Evolutionary conservation across 1,140 invertebrate species (phyloP).

Genomic region (Drosophila athabasca): DNA sequence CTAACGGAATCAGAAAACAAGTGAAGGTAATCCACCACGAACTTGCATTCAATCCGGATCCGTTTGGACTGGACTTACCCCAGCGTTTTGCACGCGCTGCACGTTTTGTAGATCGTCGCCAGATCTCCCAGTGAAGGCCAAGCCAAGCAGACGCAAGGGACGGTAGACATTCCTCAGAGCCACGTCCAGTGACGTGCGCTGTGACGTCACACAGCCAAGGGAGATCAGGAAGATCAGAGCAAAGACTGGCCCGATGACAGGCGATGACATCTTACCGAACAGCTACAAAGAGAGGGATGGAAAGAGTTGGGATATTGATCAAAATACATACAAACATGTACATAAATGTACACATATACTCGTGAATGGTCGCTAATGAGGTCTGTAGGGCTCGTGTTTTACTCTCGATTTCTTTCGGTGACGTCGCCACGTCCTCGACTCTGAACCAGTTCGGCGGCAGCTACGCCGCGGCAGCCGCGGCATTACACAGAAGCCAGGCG

Average conservation of each 20-base stretch:
- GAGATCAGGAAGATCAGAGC: conserved; percentile 42
- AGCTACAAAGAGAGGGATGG: conserved; percentile 15
- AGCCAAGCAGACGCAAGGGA: conserved; percentile 61
- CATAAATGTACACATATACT: too few relatives aligned
- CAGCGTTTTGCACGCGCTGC: conserved; percentile 59
- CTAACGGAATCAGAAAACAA: conserved; percentile 4
- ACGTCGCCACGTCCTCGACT: conserved; percentile 55
- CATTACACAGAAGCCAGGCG: conserved; percentile 49
- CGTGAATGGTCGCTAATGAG: conserved; percentile 1
- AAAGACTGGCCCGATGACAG: conserved; percentile 10
- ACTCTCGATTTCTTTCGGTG: conserved; percentile 63
- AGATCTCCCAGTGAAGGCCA: conserved; percentile 67
- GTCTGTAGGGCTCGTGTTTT: conserved; percentile 8
- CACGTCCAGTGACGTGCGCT: conserved; percentile 70
- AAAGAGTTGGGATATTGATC: conserved; percentile 8
- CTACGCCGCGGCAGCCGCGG: conserved; percentile 7
- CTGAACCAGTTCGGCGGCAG: conserved; percentile 66
- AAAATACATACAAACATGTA: too few relatives aligned
- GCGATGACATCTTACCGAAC: conserved; percentile 36
- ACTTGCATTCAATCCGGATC: conserved; percentile 6
- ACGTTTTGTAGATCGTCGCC: conserved; percentile 68
- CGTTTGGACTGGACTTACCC: conserved; percentile 56
- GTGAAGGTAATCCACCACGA: neutral
- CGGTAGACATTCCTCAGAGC: conserved; percentile 57
- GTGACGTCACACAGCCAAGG: conserved; percentile 57